phyloP scores from a whole-genome alignment of 2,113 vertebrate species.

The Propithecus coquereli region DNA sequence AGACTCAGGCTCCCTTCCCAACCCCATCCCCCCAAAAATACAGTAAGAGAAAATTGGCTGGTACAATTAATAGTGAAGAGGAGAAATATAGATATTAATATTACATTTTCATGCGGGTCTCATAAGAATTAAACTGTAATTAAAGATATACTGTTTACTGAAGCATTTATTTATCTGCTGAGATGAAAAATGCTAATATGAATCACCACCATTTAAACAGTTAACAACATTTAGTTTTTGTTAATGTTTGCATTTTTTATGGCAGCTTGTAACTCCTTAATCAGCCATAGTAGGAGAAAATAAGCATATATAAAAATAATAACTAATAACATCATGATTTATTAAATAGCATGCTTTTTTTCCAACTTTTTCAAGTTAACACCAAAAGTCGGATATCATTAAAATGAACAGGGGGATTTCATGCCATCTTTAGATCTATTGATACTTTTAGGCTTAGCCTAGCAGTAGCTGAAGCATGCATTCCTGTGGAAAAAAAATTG shows the following conservation, averaged over 20 bases:
- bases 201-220: background rate
- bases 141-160: background rate
- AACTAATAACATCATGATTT: background rate
- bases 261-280: background rate
- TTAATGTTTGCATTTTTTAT: background rate
- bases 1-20: rapidly evolving
- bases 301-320: background rate
- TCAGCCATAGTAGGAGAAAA: background rate
- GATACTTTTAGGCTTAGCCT: background rate
- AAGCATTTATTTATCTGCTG: background rate
- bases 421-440: background rate
- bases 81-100: background rate
- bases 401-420: background rate
- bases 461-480: background rate
- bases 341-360: background rate
- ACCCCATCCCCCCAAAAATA: background rate
- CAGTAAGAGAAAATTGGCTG: background rate
- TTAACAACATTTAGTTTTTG: background rate
- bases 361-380: background rate
- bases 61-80: background rate
- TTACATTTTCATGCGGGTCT: background rate
- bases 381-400: background rate
- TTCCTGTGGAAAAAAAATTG: background rate
- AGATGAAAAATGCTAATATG: background rate
- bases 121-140: background rate